Evolutionary conservation across 2,888 invertebrate genomes (phyloP).

Genomic region (Abrostola tripartita): DNA sequence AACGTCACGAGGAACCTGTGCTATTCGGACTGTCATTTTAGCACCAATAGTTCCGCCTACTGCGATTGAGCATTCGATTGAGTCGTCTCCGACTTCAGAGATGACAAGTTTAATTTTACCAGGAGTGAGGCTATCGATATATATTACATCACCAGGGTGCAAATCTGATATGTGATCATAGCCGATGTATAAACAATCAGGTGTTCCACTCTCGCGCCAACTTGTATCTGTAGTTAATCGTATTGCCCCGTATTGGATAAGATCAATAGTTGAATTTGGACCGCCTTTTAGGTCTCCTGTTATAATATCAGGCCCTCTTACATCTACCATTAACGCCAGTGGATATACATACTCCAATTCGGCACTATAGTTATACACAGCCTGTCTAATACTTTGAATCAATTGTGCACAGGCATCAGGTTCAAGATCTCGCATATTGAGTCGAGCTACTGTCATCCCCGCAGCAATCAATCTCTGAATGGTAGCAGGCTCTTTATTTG

Average conservation of each 20-base stretch:
- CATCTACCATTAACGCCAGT: conserved; percentile 80
- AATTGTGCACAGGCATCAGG: conserved; percentile 80
- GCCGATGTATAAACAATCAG: conserved; percentile 86
- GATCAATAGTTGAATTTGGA: conserved; percentile 72
- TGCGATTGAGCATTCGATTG: conserved; percentile 84
- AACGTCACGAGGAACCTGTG: conserved; percentile 83
- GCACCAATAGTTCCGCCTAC: conserved; percentile 86
- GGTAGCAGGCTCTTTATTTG: conserved; percentile 74
- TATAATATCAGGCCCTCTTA: conserved; percentile 78
- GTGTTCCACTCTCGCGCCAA: conserved; percentile 87
- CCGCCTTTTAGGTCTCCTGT: conserved; percentile 82
- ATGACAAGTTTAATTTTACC: conserved; percentile 77
- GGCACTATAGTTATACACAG: conserved; percentile 83
- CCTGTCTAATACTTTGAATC: conserved; percentile 82
- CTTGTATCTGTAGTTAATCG: conserved; percentile 84
- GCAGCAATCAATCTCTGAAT: conserved; percentile 82
- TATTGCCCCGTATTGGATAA: conserved; percentile 74
- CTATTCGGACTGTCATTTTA: conserved; percentile 85
- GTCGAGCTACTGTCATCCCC: conserved; percentile 83
- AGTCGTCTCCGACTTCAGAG: conserved; percentile 79
- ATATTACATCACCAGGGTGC: conserved; percentile 82
- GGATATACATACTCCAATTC: conserved; percentile 85
- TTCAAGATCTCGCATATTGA: conserved; percentile 80
- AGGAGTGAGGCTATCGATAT: conserved; percentile 79
- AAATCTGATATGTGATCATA: conserved; percentile 86